Conservation (phyloP, 2,797 vertebrate genomes). For the Champsocephalus esox region DNA sequence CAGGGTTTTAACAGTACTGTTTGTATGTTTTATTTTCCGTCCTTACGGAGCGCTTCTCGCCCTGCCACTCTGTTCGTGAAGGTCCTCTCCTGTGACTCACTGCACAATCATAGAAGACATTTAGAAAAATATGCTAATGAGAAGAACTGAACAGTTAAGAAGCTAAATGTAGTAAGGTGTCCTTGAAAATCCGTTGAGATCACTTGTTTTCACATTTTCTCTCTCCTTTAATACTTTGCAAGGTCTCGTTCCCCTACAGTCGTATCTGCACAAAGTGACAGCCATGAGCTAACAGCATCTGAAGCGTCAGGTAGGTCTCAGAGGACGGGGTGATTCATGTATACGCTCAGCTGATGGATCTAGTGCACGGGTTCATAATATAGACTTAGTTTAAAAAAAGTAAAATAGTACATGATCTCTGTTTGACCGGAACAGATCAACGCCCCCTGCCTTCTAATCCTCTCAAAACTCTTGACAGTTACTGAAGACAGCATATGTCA, state of each 20-base stretch:
- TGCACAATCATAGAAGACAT: not conserved
- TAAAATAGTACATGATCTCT: not conserved
- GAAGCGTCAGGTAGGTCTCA: conserved; percentile 4
- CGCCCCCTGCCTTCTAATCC: conserved; percentile 24
- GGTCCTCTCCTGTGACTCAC: conserved; percentile 7
- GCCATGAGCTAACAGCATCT: conserved; percentile 1
- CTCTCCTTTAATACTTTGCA: conserved; percentile 2
- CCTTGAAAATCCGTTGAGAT: conserved; percentile 11
- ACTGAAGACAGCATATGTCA: conserved; percentile 21
- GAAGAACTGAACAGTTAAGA: not conserved
- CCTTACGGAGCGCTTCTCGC: not conserved
- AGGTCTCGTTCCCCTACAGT: not conserved
- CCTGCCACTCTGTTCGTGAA: not conserved
- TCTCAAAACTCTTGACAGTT: conserved; percentile 48
- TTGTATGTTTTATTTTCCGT: not conserved
- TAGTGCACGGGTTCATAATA: conserved; percentile 26
- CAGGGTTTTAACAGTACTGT: not conserved
- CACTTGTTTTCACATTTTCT: not conserved
- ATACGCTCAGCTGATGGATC: conserved; percentile 25
- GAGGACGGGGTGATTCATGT: conserved; percentile 20
- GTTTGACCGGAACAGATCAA: conserved; percentile 44
- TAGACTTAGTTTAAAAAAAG: not conserved
- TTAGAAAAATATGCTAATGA: not conserved
- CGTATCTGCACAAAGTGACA: not conserved
- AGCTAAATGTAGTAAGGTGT: not conserved